phyloP scores from a whole-genome alignment of 2,888 invertebrate genomes.

The Agrenia bidenticulata region DNA sequence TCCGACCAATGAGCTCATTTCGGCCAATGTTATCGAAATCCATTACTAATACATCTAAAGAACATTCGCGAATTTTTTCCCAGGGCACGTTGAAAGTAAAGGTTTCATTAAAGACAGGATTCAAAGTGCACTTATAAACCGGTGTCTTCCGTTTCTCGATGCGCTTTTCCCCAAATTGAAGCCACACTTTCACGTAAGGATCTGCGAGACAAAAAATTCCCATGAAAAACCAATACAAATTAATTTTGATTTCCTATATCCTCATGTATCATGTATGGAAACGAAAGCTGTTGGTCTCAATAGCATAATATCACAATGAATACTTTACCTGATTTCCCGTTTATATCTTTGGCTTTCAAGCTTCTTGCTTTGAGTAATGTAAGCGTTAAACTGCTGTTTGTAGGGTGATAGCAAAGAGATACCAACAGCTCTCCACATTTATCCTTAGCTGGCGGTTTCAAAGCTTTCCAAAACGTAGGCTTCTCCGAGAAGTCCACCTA shows the following conservation, averaged over 20 bases:
- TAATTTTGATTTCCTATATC: no score
- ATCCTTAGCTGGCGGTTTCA: conserved; percentile 88
- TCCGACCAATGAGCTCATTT: conserved; percentile 88
- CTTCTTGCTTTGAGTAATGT: conserved; percentile 90
- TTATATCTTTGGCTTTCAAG: conserved; percentile 93
- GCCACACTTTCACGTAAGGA: conserved; percentile 98
- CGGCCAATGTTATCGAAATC: conserved; percentile 95
- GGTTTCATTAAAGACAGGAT: conserved; percentile 93
- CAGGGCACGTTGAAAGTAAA: conserved; percentile 95
- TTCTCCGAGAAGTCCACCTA: conserved; percentile 89
- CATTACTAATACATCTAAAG: conserved; percentile 92
- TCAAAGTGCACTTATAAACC: conserved; percentile 88
- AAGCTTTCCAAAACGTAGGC: conserved; percentile 90
- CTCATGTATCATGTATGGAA: no score
- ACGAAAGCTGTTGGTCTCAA: no score
- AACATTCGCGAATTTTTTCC: conserved; percentile 94
- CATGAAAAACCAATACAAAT: background rate
- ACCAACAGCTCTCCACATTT: conserved; percentile 89
- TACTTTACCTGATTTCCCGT: conserved; percentile 81
- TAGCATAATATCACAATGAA: background rate
- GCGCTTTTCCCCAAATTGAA: conserved; percentile 90
- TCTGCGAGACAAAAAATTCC: conserved; percentile 65
- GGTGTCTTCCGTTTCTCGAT: conserved; percentile 95
- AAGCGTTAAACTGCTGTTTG: conserved; percentile 87
- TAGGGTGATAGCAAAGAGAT: conserved; percentile 92